Conservation (phyloP, 1,140 invertebrate genomes). For the Cyclargus thomasi region DNA sequence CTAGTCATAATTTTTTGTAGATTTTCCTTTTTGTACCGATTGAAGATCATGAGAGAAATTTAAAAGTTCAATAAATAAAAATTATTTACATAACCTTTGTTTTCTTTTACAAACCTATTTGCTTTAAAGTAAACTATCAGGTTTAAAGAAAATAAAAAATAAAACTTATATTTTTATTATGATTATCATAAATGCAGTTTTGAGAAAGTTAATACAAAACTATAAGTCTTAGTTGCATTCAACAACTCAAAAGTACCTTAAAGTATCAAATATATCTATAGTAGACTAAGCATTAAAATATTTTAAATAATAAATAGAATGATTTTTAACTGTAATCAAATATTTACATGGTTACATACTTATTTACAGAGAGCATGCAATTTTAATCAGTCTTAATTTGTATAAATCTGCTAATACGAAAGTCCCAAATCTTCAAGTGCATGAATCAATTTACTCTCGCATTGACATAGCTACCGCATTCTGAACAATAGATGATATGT, state of each 20-base stretch:
- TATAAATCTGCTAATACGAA: no score
- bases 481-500: no score
- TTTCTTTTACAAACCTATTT: not conserved
- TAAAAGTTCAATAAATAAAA: not conserved
- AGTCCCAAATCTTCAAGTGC: no score
- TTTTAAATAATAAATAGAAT: conserved; percentile 19
- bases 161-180: conserved; percentile 17
- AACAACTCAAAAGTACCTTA: conserved; percentile 17
- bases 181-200: conserved; percentile 44
- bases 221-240: conserved; percentile 26
- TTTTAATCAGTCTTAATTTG: not conserved
- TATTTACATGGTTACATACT: not conserved
- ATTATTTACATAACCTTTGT: not conserved
- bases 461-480: no score
- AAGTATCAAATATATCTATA: not conserved
- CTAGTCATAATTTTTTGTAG: no score
- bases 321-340: not conserved
- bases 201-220: conserved; percentile 42
- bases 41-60: no score
- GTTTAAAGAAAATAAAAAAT: not conserved
- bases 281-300: conserved; percentile 7
- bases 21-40: no score
- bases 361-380: conserved; percentile 11
- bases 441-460: no score
- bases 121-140: no score